Percentiles rank a stretch among this genome's conserved stretches.
Conservation (phyloP, 2,888 invertebrate genomes). For the Melanostoma scalare region DNA sequence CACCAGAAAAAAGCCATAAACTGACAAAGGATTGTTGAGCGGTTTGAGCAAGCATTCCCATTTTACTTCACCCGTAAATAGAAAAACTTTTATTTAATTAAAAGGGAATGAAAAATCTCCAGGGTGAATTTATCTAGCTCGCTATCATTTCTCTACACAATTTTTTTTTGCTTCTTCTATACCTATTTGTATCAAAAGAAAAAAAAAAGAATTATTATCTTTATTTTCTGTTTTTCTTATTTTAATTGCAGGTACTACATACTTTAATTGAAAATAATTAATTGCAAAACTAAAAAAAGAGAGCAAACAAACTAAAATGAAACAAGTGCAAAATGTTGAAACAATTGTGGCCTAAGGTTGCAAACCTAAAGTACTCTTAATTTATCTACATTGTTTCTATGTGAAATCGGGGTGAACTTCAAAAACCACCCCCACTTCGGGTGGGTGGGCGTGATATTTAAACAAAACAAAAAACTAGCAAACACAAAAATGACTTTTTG, state of each 20-base stretch:
- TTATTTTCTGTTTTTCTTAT: slow-evolving; percentile 57
- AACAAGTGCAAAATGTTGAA: slow-evolving; percentile 59
- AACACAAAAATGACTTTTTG: slow-evolving; percentile 51
- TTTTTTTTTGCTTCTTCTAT: slow-evolving; percentile 8
- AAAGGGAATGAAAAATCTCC: slow-evolving; percentile 61
- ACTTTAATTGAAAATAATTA: slow-evolving; percentile 60
- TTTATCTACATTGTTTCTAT: slow-evolving; percentile 21
- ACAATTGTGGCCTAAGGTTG: slow-evolving; percentile 51
- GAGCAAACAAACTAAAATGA: slow-evolving; percentile 43
- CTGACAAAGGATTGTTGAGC: slow-evolving; percentile 28
- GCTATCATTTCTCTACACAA: slow-evolving; percentile 19
- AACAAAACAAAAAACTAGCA: slow-evolving; percentile 1
- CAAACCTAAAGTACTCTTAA: slow-evolving; percentile 43
- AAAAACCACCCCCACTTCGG: slow-evolving; percentile 17
- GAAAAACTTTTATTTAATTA: slow-evolving; percentile 68
- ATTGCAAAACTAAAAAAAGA: slow-evolving; percentile 25
- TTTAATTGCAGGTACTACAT: slow-evolving; percentile 70
- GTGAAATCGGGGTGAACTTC: slow-evolving; percentile 16
- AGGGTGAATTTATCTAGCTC: slow-evolving; percentile 35
- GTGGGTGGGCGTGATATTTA: slow-evolving; percentile 19
- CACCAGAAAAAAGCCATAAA: slow-evolving; percentile 21
- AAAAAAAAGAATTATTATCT: slow-evolving; percentile 23
- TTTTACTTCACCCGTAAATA: slow-evolving; percentile 32
- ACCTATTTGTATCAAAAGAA: slow-evolving; percentile 21
- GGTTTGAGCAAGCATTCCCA: slow-evolving; percentile 14